Base-by-base conservation (phyloP, 2,113 vertebrate species). In the Macquaria australasica region DNA sequence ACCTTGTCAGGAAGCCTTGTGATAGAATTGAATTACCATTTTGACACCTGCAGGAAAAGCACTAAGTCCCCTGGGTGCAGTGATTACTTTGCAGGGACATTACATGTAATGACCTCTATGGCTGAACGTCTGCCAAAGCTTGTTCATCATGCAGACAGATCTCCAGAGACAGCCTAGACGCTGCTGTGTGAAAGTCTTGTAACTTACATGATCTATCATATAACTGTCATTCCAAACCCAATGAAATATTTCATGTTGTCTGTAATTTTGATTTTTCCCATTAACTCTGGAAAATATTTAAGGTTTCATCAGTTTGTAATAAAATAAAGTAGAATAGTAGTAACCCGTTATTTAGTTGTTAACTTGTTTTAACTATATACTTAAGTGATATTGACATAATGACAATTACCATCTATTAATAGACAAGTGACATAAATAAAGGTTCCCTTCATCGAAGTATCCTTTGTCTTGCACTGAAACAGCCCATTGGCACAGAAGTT, bases 41-140 rank as follows among this genome's bases (percentile, higher is more conserved):
- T 25, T 87, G 83, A 89, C 73, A 87, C 73, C 62, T 56, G 7
- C 53, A 80, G 77, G 86, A 58, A 64, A 84, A 77, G 69, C 51
- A 76, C 23, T 1, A 41, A 41, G 79, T 89, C 86, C 84, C 82
- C 70, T 23, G 87, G 79, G 79, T 83, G 79, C 81, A n/a, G 81
- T 83, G 79, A 91, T 89, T 90, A 85, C 87, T 86, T 83, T 89
- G 77, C 79, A 25, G 88, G 81, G 81, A 91, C 82, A 83, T 89
- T 82, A 68, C 78, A 63, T 64, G 73, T 66, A 86, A 89, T 91
- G 88, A 86, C 90, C 85, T 91, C 84, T 41, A 2, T 56, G 41
- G 63, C 73, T 90, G 82, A 86, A 73, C 11, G 56, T 81, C 81
- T 90, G 83, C 89, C 86, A 87, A 41, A 37, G 82, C 77, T 71